A percentile compares a stretch with the other conserved stretches of the same genome.
Conservation (phyloP, 2,888 invertebrate species). For the Gymnoscelis rufifasciata region DNA sequence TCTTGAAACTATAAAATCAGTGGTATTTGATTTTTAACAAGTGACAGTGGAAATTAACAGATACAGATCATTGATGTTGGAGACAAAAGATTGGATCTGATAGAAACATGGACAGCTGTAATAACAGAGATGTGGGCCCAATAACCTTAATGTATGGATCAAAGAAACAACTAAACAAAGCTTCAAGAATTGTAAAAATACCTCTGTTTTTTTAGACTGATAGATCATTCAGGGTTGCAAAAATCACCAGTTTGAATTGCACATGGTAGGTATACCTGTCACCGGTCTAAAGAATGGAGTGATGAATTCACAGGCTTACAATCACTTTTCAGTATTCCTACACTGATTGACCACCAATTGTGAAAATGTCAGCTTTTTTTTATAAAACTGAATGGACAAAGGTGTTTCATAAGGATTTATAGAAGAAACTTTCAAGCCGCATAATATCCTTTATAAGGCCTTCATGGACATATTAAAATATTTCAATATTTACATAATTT, state of each 20-base stretch:
- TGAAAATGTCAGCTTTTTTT: slow-evolving; percentile 22
- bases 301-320: slow-evolving; percentile 67
- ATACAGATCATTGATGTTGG: slow-evolving; percentile 11
- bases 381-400: slow-evolving; percentile 27
- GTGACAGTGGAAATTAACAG: slow-evolving; percentile 14
- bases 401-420: slow-evolving; percentile 31
- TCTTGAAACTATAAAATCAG: slow-evolving; percentile 51
- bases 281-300: slow-evolving; percentile 41
- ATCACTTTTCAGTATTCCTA: slow-evolving; percentile 71
- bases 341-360: slow-evolving; percentile 46
- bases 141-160: slow-evolving; percentile 5
- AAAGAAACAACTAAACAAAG: slow-evolving; percentile 6
- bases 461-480: slow-evolving; percentile 23
- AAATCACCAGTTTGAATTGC: slow-evolving; percentile 31
- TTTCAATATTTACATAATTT: slow-evolving; percentile 43
- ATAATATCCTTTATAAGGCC: slow-evolving; percentile 33
- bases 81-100: slow-evolving; percentile 2
- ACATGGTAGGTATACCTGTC: slow-evolving; percentile 48
- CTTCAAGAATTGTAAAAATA: slow-evolving; percentile 31
- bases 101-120: too few species aligned
- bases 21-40: slow-evolving; percentile 47
- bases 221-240: slow-evolving; percentile 17
- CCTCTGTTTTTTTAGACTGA: slow-evolving; percentile 42
- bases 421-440: slow-evolving; percentile 32
- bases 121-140: not conserved